Percentiles rank a stretch among this genome's conserved stretches.
Evolutionary conservation across 23 tunicate genomes (phyloP).

Genomic region (Styela plicata): DNA sequence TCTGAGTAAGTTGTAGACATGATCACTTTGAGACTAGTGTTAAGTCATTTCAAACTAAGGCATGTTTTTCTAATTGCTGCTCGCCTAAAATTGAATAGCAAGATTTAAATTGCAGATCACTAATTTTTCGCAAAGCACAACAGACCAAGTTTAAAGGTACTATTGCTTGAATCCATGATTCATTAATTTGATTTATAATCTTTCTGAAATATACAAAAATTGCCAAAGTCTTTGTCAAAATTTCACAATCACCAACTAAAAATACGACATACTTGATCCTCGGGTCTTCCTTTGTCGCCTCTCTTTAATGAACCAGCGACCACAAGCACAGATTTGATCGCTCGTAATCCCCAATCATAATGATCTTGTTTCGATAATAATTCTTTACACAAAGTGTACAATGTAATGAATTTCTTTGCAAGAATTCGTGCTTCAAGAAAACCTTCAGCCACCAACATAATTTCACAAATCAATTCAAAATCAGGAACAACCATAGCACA

Average conservation of each 20-base stretch:
- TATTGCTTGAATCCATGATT: too few relatives aligned
- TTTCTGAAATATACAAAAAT: too few relatives aligned
- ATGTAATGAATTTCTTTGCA: conserved; percentile 84
- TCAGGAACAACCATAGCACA: conserved; percentile 99
- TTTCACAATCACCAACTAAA: background rate
- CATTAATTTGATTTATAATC: too few relatives aligned
- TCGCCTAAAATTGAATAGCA: too few relatives aligned
- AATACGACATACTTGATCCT: conserved; percentile 65
- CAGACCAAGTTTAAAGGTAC: too few relatives aligned
- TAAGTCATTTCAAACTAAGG: too few relatives aligned
- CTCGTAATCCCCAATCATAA: conserved; percentile 97
- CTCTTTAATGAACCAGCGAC: conserved; percentile 94
- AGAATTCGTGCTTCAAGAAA: conserved; percentile 82
- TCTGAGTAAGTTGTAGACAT: too few relatives aligned
- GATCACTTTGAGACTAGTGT: too few relatives aligned
- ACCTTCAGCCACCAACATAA: conserved; percentile 98
- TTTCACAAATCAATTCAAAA: conserved; percentile 93
- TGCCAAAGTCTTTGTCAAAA: too few relatives aligned
- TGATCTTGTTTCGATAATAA: conserved; percentile 94
- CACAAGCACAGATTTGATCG: conserved; percentile 98
- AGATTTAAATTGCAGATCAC: too few relatives aligned
- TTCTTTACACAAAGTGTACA: conserved; percentile 96
- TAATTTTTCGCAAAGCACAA: too few relatives aligned
- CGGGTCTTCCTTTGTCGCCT: conserved; percentile 85
- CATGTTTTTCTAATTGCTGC: too few relatives aligned